Base-by-base conservation (phyloP, 2,797 vertebrate species). In the Periophthalmus magnuspinnatus region DNA sequence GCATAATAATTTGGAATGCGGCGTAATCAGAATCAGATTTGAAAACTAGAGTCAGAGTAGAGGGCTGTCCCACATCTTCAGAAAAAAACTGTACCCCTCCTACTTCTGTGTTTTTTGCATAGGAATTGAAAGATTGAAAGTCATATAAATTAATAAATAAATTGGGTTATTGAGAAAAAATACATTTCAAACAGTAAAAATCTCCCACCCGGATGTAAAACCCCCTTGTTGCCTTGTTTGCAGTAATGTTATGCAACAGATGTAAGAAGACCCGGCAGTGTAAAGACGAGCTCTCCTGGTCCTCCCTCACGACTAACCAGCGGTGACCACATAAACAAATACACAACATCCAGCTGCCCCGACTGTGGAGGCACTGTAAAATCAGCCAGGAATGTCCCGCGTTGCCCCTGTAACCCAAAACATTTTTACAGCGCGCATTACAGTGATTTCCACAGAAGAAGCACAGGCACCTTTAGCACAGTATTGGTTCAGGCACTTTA, bases 251-350 rank as follows among this genome's bases (percentile, higher is more conserved):
- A 86, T 83, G 77, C 70, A 88, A 84, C 84, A 77, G 76, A 71
- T 81, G 84, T 86, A 85, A 91, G 91, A 83, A 28, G 78, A 88
- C 75, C 72, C 54, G 64, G 70, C 72, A 71, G 77, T 81, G 81
- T 86, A 84, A 89, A 88, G 86, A 88, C 71, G 79, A 71, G 81
- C 77, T 74, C 52, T 64, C 72, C 65, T 79, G 34, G 65, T 76
- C 68, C 68, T 55, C 84, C 58, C 58, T 60, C 58, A 36, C 33
- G 7, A 19, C 58, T 60, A 32, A 60, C 58, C 58, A 60, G 17
- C 16, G 5, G 58, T 33, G 75, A 74, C 56, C 16, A 2, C 68
- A 76, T 86, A 85, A 88, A 90, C 80, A 87, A 84, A 87, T 76
- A 87, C 76, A 62, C 74, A 72, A 71, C 70, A 61, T 82, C 70